Base-by-base conservation (phyloP, 1,140 invertebrate species). In the Scaptomyza graminum region DNA sequence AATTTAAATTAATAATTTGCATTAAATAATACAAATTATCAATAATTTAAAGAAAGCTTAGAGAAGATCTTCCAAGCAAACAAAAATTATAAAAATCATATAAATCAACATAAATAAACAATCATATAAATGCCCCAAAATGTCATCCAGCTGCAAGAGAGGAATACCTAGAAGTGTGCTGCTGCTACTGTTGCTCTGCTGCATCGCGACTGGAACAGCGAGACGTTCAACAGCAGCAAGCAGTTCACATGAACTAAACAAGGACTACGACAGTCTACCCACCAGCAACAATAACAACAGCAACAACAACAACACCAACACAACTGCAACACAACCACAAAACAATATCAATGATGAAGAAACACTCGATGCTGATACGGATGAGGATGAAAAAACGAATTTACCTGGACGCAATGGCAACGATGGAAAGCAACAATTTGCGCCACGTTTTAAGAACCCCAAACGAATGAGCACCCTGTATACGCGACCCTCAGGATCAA, bases 401-500 rank as follows among this genome's bases (percentile, higher is more conserved):
- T 1, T 12, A 41, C 8, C 43, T 7, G 9, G 43, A 54, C 11
- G 54, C 47, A 34, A 77, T 22, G 41, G 41, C 31, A 37, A 43
- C 7, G 70, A 50, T 6, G 41, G 31, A 3, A 61, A 67, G 8
- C 39, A 57, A 37, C 55, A 66, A 11, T 69, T 49, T 16, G 1
- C 34, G 1, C 90, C 90, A 0, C 51, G 47, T 11, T 91, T 90
- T 47, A 76, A 75, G 59, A 76, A 88, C 25, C 49, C 47, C 11
- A 79, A 76, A 4, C 71, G 63, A 7, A 57, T 90, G 59, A 67
- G 67, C 5, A 54, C 64, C 2, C 82, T 95, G 1, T 93, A 94
- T 2, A 94, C 94, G 69, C 73, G 74, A 31, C 95, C 95, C 1
- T 95, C 95, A 6, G 95, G 95, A 6, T 95, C 94, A 52, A 94